Base-by-base conservation (phyloP, 2,113 vertebrate species). In the Mesembrinibis cayennensis region DNA sequence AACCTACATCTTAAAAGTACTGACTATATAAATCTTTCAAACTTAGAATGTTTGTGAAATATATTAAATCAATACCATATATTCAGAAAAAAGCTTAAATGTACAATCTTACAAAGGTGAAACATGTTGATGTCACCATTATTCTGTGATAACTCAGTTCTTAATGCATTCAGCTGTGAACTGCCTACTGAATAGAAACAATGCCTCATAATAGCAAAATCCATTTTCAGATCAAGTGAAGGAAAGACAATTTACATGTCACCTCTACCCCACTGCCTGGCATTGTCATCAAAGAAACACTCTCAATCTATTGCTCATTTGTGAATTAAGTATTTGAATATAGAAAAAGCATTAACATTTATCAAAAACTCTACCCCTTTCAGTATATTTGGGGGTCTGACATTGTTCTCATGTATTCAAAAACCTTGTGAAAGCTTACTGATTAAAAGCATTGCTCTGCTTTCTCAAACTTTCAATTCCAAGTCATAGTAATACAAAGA, bases 141-240 rank as follows among this genome's bases (percentile, higher is more conserved):
- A 89, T 93, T 92, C 56, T 90, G 61, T 34, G 66, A 94, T 86
- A 94, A 91, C 27, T 94, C 76, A n/a, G 81, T 69, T 90, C 78
- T 91, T 94, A 97, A 91, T 94, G 74, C 77, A 79, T 97, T 97
- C 86, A 93, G 3, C 85, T 93, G 70, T 95, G 93, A 95, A 94
- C 65, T 93, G 58, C 72, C 70, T 94, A 49, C 65, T 92, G 96
- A 97, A 97, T 55, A 85, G 76, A 94, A 97, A 95, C 76, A 96
- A 93, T 95, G 85, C 49, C 22, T 94, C 44, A 87, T 95, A 96
- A 97, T 34, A 91, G 79, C 52, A 96, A 95, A 97, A 95, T 91
- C 87, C 80, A 94, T 96, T 97, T 96, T 91, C 84, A 78, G 69
- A 96, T 87, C 85, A 73, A 87, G 65, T 49, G 53, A 96, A 90